These are phyloP conservation scores for Cavia aperea DNA, from an alignment of 2,113 vertebrate genomes.

Conservation along the genomic window DNA sequence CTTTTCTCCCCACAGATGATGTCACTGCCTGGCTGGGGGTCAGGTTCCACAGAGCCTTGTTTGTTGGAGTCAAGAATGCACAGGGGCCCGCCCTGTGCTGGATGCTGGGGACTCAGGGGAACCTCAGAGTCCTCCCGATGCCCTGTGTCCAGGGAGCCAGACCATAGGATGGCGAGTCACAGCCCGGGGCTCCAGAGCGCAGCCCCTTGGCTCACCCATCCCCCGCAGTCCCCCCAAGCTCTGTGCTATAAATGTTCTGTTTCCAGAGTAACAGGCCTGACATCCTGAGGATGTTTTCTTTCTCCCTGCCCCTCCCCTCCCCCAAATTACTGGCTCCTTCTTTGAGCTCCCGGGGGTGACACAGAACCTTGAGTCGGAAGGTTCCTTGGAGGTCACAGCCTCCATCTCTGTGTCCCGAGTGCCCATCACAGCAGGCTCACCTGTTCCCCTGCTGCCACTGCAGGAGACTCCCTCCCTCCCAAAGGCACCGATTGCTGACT, in stretches of 20 bases:
- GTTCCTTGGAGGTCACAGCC: constrained; percentile 44
- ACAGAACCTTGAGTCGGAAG: background rate
- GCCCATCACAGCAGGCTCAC: background rate
- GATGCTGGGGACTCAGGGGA: background rate
- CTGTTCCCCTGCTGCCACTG: background rate
- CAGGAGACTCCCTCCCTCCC: background rate
- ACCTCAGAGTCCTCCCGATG: background rate
- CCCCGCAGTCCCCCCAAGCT: background rate
- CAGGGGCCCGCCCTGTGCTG: background rate
- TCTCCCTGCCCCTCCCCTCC: constrained; percentile 47
- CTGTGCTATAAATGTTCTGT: constrained; percentile 49
- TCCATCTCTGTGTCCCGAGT: background rate
- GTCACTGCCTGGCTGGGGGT: background rate
- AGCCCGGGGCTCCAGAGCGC: background rate
- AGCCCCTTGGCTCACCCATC: background rate
- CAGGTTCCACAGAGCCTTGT: background rate
- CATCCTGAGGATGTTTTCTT: constrained; percentile 35
- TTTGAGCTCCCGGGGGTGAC: constrained; percentile 4
- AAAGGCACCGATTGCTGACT: background rate
- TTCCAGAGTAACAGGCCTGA: constrained; percentile 52
- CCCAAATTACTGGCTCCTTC: constrained; percentile 45
- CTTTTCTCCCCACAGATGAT: fast-evolving
- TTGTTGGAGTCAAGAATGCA: background rate
- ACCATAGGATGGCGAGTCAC: background rate
- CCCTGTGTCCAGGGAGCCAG: background rate